Evolutionary conservation across 2,888 invertebrate genomes (phyloP), one percentile per base, ranked within the genome.

Genomic region (Sussaba pulchella): DNA sequence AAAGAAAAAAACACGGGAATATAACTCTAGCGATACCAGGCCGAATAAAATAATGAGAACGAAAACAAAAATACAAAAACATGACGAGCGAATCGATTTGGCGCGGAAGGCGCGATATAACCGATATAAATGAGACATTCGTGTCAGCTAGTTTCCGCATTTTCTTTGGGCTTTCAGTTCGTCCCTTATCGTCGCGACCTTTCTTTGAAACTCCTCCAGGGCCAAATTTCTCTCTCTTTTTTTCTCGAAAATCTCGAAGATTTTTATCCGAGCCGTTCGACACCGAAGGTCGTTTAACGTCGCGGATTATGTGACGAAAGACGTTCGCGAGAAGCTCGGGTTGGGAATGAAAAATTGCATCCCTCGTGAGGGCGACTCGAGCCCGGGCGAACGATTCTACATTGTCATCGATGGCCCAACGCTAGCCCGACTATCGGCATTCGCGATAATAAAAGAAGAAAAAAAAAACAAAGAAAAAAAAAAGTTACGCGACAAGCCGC

Each of bases 201-300:
- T 45, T 43, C 31, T 43, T n/a, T 45, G 9, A 54, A 54, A 26
- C 19, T 66, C 43, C 21, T 69, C 41, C 52, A 43, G 52, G 21
- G 72, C 72, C 41, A 12, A 10, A 10, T 43, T 43, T 43, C 12
- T 43, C 12, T 31, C 6, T 31, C 6, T 31, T 31, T 31, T 31
- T 31, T 31, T 31, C 6, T 31, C 39, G 61, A 67, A 69, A 19
- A 57, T 69, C 52, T 39, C 41, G 43, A 69, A 70, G 69, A 77
- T 77, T 41, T 74, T 36, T 70, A 74, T 81, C 77, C 45, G 50
- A 31, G 21, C 17, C 47, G 69, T 70, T 64, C 66, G 73, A 76
- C 69, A 63, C 54, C 70, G 81, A 77, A 69, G 74, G 69, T 73
- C 77, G 77, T 73, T 77, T 59, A 57, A 26, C 69, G 69, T 81